phyloP scores from a whole-genome alignment of 2,888 invertebrate species.

The Eremobia ochroleuca region DNA sequence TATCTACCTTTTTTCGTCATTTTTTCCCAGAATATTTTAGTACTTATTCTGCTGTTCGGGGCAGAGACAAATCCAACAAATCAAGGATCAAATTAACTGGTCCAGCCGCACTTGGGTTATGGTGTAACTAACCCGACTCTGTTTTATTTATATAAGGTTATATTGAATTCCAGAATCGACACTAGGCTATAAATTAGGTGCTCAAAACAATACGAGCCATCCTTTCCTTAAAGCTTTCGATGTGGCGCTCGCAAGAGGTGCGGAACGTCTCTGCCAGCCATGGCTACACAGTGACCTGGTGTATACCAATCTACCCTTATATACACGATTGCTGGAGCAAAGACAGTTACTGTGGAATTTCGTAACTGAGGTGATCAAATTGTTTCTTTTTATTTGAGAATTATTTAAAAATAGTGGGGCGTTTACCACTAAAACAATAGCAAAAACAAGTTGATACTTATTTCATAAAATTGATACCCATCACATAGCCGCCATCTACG shows the following conservation, averaged over 20 bases:
- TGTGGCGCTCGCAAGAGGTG: not conserved
- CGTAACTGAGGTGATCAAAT: conserved; percentile 48
- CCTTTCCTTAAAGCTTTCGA: not conserved
- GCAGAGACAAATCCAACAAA: too few species aligned
- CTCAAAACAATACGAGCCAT: not conserved
- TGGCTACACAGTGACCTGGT: conserved; percentile 69
- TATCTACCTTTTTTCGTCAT: too few species aligned
- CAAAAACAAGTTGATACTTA: not conserved
- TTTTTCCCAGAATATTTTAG: too few species aligned
- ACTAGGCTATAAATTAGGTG: not conserved
- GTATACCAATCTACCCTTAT: conserved; percentile 58
- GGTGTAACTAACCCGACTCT: too few species aligned
- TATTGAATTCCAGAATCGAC: conserved; percentile 3
- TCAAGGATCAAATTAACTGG: too few species aligned
- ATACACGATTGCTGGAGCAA: conserved; percentile 32
- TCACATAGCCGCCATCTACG: not conserved
- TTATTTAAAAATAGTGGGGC: too few species aligned
- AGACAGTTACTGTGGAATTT: conserved; percentile 61
- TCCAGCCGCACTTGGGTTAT: too few species aligned
- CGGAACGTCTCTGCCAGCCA: conserved; percentile 62
- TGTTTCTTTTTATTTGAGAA: not conserved
- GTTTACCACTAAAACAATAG: not conserved
- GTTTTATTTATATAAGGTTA: not conserved
- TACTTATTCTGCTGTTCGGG: too few species aligned
- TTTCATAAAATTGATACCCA: not conserved